Evolutionary conservation across 2,888 invertebrate genomes (phyloP).

Genomic region (Xestia rhomboidea): DNA sequence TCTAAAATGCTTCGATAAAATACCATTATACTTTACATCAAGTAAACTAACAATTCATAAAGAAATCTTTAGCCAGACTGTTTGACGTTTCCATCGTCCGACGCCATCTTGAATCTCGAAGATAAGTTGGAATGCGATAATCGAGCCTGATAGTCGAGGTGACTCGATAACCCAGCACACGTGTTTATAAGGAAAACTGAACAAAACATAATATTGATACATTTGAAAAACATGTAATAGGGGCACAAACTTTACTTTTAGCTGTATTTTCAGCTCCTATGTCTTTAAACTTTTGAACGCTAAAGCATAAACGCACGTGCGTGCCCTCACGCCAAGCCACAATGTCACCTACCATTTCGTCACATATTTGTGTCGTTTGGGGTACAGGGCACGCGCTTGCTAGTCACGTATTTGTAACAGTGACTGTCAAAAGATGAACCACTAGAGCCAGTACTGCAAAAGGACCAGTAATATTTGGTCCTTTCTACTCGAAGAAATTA

Average conservation of each 20-base stretch:
- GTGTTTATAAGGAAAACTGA: constrained; percentile 60
- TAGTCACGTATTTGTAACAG: too few species aligned
- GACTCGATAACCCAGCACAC: constrained; percentile 62
- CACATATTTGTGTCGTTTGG: too few species aligned
- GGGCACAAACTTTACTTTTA: background rate
- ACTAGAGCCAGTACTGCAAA: background rate
- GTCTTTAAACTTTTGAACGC: background rate
- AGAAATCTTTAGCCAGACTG: constrained; percentile 12
- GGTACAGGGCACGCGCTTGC: too few species aligned
- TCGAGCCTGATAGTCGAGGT: constrained; percentile 61
- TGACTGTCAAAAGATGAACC: too few species aligned
- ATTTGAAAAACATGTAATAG: constrained; percentile 23
- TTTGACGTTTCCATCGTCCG: constrained; percentile 33
- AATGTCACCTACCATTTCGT: too few species aligned
- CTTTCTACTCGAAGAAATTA: background rate
- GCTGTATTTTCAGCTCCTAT: background rate
- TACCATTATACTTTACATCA: background rate
- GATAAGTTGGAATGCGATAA: constrained; percentile 60
- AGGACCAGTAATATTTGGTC: background rate
- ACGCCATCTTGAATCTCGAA: constrained; percentile 61
- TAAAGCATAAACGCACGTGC: too few species aligned
- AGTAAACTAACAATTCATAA: background rate
- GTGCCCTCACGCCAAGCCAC: too few species aligned
- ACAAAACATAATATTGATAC: constrained; percentile 22
- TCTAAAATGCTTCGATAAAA: background rate